Evolutionary conservation across 2,888 invertebrate genomes (phyloP), one percentile per base, ranked within the genome.

Genomic region (Drosophila gaucha): DNA sequence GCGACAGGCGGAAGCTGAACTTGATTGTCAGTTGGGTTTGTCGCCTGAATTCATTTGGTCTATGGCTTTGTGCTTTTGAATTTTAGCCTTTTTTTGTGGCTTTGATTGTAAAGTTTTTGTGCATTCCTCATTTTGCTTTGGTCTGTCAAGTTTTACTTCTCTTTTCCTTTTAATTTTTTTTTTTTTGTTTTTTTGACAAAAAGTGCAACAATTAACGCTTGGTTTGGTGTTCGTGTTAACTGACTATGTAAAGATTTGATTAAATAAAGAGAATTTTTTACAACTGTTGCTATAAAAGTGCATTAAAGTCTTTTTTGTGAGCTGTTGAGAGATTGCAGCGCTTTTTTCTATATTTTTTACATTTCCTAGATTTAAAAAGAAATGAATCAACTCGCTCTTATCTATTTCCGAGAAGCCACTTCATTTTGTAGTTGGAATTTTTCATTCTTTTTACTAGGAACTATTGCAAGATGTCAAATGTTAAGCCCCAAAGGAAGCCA

Each of bases 81-180:
- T 26, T 67, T 65, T 55, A 43, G 64, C 46, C 46, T 38, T 24
- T 51, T 39, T 51, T 22, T 31, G 30, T 9, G 39, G 30, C 35
- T 62, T 69, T 68, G 60, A 49, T 67, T 69, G 50, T 56, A 56
- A 69, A 69, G 51, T 69, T 69, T 60, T 43, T 52, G 47, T 39
- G 35, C 49, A 68, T 36, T 67, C 16, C 44, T 22, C 14, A 26
- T 20, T 59, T 47, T 30, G 30, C 49, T 50, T 41, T 33, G 43
- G 43, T 63, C 35, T 30, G 24, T 38, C 36, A 31, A 24, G 30
- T 18, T 24, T 39, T 5, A 24, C 24, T 22, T 22, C 14, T 16
- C 8, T n/a, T 18, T 6, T 20, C 16, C 12, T n/a, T 26, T 9
- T 26, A 0, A 1, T 28, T 28, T n/a, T 26, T 14, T 18, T 36